Percentiles rank a stretch among this genome's conserved stretches.
These are phyloP conservation scores for Poecilus cupreus DNA, from an alignment of 2,888 invertebrate species.

Conservation along the genomic window DNA sequence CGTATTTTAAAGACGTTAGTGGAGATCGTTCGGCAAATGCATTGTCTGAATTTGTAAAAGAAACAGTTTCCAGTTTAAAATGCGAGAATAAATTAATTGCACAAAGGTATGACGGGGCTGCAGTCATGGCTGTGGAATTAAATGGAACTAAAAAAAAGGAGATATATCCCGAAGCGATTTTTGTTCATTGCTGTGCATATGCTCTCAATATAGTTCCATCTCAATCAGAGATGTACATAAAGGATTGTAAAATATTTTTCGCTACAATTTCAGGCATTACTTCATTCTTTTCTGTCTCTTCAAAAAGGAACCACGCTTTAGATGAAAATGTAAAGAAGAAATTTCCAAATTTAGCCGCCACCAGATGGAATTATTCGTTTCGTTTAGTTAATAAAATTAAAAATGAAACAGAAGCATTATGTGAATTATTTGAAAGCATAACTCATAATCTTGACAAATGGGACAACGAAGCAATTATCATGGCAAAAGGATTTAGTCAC, in stretches of 20 bases:
- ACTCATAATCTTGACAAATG: conserved; percentile 57
- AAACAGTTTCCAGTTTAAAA: background rate
- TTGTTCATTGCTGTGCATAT: conserved; percentile 61
- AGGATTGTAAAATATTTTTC: conserved; percentile 66
- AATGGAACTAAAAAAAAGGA: conserved; percentile 65
- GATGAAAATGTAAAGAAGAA: conserved; percentile 57
- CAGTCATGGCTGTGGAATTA: conserved; percentile 64
- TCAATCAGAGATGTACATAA: conserved; percentile 63
- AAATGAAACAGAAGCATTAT: conserved; percentile 56
- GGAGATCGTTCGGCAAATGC: background rate
- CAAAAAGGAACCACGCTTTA: conserved; percentile 62
- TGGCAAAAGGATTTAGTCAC: background rate
- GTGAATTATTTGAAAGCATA: conserved; percentile 60
- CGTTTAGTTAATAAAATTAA: conserved; percentile 60
- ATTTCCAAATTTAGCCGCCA: conserved; percentile 60
- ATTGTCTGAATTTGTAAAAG: background rate
- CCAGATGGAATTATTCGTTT: conserved; percentile 62
- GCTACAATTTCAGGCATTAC: conserved; percentile 63
- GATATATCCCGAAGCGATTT: conserved; percentile 62
- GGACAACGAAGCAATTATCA: conserved; percentile 46
- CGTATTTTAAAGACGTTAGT: background rate
- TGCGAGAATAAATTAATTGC: background rate
- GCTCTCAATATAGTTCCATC: conserved; percentile 62
- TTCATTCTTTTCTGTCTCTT: conserved; percentile 65
- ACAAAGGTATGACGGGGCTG: conserved; percentile 63